Conservation (phyloP, 2,113 vertebrate genomes). For the Psephotus haematonotus region DNA sequence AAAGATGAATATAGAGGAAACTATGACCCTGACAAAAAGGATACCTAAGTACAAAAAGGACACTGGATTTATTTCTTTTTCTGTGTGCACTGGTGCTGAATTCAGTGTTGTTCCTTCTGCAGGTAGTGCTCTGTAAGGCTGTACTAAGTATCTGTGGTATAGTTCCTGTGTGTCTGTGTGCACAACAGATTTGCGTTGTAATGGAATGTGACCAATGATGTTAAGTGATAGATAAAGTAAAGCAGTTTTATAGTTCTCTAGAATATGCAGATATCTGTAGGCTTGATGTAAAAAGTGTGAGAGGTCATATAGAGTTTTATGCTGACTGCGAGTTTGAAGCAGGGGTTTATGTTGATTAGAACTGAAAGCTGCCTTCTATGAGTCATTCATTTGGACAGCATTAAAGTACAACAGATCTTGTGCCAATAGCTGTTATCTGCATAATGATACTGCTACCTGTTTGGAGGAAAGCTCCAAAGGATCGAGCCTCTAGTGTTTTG, state of each 20-base stretch:
- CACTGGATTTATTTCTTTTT: neutral
- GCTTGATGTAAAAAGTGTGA: neutral
- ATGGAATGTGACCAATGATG: rapidly evolving
- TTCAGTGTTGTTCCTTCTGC: neutral
- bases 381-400: neutral
- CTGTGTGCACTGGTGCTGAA: neutral
- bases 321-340: neutral
- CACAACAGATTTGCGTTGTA: neutral
- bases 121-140: neutral
- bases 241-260: neutral
- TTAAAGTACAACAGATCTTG: neutral
- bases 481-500: neutral
- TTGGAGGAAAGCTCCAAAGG: neutral
- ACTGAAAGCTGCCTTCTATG: neutral
- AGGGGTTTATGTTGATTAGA: neutral
- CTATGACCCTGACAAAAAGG: neutral
- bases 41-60: neutral
- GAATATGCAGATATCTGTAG: neutral
- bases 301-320: neutral
- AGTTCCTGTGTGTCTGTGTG: rapidly evolving
- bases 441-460: neutral
- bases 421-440: neutral
- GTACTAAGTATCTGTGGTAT: neutral
- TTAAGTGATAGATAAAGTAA: neutral
- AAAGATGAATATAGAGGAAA: neutral